These are phyloP conservation scores for Syrmaticus mikado DNA, from an alignment of 2,113 vertebrate species.

Conservation along the genomic window DNA sequence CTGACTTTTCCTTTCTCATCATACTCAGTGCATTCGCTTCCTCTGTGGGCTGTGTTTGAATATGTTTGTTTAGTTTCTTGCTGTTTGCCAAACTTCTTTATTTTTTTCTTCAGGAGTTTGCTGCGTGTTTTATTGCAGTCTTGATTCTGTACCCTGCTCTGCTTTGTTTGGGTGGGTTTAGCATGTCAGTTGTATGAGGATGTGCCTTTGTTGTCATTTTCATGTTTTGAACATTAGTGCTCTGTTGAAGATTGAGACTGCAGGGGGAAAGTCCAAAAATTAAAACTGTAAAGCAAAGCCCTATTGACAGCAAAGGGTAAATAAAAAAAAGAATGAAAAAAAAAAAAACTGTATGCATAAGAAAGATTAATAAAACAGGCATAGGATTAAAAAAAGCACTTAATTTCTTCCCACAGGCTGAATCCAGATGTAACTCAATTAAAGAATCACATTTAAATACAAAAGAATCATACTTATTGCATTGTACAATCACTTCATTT, in stretches of 20 bases:
- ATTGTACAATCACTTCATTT: neutral
- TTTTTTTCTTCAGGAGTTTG: conserved; percentile 23
- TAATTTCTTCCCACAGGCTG: neutral
- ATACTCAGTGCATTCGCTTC: conserved; percentile 30
- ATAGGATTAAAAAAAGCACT: neutral
- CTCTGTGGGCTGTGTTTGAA: conserved; percentile 29
- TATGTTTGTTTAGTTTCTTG: conserved; percentile 52
- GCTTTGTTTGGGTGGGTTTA: conserved; percentile 53
- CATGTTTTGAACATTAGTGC: neutral
- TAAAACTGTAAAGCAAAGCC: neutral
- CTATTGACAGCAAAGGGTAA: neutral
- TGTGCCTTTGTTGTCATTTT: conserved; percentile 11
- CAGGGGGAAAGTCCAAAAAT: neutral
- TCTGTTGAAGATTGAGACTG: neutral
- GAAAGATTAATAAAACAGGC: neutral
- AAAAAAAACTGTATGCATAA: neutral
- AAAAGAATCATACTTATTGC: neutral
- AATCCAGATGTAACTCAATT: neutral
- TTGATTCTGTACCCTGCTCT: conserved; percentile 55
- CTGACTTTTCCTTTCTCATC: conserved; percentile 37
- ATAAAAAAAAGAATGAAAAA: neutral
- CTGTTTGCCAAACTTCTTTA: conserved; percentile 64
- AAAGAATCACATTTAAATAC: neutral
- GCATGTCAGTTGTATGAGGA: conserved; percentile 19
- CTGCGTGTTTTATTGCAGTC: conserved; percentile 60